These are phyloP conservation scores for Ctena decussata DNA, from an alignment of 2,888 invertebrate genomes.

Conservation along the genomic window DNA sequence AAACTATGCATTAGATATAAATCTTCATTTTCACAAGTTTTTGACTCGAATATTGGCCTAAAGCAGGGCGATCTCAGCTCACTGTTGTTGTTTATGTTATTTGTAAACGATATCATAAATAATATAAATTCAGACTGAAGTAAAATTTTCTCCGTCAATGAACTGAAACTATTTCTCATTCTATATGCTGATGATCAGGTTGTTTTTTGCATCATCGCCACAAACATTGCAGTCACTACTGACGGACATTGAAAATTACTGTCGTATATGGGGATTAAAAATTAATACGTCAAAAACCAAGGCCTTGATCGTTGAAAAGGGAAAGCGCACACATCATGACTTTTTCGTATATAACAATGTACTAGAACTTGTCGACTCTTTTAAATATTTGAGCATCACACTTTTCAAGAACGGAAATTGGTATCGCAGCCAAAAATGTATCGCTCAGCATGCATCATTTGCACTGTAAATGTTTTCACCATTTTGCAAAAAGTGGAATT, in stretches of 20 bases:
- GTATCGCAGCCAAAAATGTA: neutral
- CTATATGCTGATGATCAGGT: neutral
- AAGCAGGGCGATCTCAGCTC: neutral
- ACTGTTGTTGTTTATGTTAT: neutral
- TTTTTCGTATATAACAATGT: neutral
- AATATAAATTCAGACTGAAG: neutral
- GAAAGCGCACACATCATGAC: neutral
- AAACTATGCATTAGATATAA: neutral
- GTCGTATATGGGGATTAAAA: neutral
- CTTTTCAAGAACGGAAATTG: neutral
- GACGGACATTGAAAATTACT: neutral
- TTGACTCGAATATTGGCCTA: neutral
- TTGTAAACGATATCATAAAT: neutral
- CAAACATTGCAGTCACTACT: neutral
- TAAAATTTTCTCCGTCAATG: neutral
- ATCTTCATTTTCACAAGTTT: neutral
- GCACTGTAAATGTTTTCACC: neutral
- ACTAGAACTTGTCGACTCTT: neutral
- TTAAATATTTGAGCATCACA: neutral
- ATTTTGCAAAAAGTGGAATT: neutral
- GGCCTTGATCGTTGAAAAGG: neutral
- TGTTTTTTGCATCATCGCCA: neutral
- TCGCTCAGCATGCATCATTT: neutral
- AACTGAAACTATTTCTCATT: neutral
- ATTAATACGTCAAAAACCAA: neutral